Evolutionary conservation across 1,140 invertebrate species (phyloP), one percentile per base, ranked within the genome.

Genomic region (Augochlora pura): DNA sequence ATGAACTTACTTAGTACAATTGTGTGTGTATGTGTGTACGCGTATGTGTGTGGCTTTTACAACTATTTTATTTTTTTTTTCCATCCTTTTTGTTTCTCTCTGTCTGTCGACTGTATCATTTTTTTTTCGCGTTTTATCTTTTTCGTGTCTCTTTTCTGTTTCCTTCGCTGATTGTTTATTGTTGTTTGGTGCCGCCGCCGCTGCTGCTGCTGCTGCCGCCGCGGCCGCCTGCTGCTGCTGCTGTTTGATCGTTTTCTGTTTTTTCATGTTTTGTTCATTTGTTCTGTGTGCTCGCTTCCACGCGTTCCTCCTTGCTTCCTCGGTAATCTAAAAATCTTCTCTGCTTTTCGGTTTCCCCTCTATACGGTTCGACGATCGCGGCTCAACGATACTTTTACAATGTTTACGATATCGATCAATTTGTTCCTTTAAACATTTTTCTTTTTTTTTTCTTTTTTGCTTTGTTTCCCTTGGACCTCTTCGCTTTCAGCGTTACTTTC

Each of bases 1-100:
- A 93, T 91, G 89, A 93, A 93, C 91, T 93, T 92, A 93, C 90
- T 91, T 92, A 93, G 87, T 92, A 86, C 82, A 80, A 85, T 86
- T 87, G 78, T 86, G 82, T 91, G 85, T 92, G 86, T 90, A 87
- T 90, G 88, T 90, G 87, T 91, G 86, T 92, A 87, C 84, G 86
- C 88, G 87, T 75, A 77, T 80, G 84, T 83, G 84, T 89, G 88
- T 90, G 87, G 88, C 88, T 90, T 90, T 76, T 92, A 91, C 86
- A 91, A 89, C 76, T 87, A 84, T 87, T 83, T 75, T 77, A 10
- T 70, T 62, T 71, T 70, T 83, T 85, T 81, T 42, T 79, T 76
- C 67, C 67, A 63, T 85, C 64, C 59, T 83, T 82, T 18, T 52
- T 52, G 49, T 52, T 18, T 52, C 49, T 52, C 49, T 52, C 49